These are phyloP conservation scores for Alethe castanea DNA, from an alignment of 2,113 vertebrate genomes.

Conservation along the genomic window DNA sequence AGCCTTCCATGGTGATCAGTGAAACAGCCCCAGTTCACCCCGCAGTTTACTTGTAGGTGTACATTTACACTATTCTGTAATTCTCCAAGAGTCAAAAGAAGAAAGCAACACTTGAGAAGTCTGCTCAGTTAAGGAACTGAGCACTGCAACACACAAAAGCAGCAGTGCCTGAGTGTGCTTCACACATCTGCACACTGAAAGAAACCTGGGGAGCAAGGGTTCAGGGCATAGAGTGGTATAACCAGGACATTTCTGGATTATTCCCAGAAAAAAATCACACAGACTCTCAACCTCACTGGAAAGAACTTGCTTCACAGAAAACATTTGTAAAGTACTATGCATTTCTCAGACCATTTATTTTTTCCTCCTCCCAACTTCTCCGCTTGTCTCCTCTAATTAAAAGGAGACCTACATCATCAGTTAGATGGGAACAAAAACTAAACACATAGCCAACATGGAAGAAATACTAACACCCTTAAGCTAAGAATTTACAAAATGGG, in stretches of 20 bases:
- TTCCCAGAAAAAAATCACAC: background rate
- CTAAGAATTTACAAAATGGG: background rate
- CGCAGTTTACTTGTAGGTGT: accelerated
- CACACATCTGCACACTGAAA: accelerated
- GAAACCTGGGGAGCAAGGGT: background rate
- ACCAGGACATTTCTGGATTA: background rate
- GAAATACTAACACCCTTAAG: background rate
- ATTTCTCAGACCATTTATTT: background rate
- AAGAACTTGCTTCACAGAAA: background rate
- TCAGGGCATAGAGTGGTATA: accelerated
- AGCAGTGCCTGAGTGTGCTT: background rate
- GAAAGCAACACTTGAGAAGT: background rate
- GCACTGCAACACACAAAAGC: background rate
- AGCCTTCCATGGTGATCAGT: background rate
- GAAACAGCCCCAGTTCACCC: background rate
- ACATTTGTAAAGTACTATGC: background rate
- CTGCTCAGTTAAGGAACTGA: background rate
- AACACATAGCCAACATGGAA: background rate
- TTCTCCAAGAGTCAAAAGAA: background rate
- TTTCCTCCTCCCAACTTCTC: background rate
- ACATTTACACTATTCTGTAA: background rate
- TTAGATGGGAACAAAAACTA: background rate
- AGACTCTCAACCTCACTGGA: background rate
- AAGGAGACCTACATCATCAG: background rate
- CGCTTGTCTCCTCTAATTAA: background rate